These are phyloP conservation scores for Venusia cambrica DNA, from an alignment of 2,888 invertebrate species.

Conservation along the genomic window DNA sequence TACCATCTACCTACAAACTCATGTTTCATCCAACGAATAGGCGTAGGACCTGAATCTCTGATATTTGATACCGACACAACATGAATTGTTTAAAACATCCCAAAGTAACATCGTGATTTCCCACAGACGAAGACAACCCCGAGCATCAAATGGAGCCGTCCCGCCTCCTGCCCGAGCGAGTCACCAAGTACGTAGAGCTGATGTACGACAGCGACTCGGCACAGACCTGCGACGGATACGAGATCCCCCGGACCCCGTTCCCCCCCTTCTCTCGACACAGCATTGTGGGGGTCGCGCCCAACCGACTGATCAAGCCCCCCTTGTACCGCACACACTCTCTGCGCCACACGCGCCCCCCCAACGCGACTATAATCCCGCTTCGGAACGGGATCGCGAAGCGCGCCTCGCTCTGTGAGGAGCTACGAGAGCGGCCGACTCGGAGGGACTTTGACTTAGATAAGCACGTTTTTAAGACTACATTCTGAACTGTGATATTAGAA, in stretches of 20 bases:
- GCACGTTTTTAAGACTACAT: constrained; percentile 68
- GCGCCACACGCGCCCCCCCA: constrained; percentile 53
- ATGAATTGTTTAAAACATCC: too few relatives aligned
- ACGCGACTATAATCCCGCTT: constrained; percentile 68
- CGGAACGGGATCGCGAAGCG: constrained; percentile 59
- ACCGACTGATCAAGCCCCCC: constrained; percentile 57
- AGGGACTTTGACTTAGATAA: constrained; percentile 45
- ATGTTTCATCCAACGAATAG: too few relatives aligned
- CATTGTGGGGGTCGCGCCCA: constrained; percentile 66
- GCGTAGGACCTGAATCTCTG: too few relatives aligned
- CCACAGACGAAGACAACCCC: constrained; percentile 63
- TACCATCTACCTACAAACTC: too few relatives aligned
- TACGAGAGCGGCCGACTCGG: constrained; percentile 15
- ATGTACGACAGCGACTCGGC: constrained; percentile 81
- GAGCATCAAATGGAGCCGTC: constrained; percentile 70
- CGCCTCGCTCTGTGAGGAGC: constrained; percentile 60
- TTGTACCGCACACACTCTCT: constrained; percentile 59
- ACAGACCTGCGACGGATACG: constrained; percentile 81
- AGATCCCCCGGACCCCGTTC: constrained; percentile 75
- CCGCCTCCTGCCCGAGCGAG: constrained; percentile 53
- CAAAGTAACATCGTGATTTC: constrained; percentile 6
- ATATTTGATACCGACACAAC: too few relatives aligned
- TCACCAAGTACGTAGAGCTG: constrained; percentile 85
- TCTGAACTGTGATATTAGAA: constrained; percentile 75
- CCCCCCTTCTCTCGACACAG: constrained; percentile 61